phyloP scores from a whole-genome alignment of 2,113 vertebrate species.

The Pterocles orientalis region DNA sequence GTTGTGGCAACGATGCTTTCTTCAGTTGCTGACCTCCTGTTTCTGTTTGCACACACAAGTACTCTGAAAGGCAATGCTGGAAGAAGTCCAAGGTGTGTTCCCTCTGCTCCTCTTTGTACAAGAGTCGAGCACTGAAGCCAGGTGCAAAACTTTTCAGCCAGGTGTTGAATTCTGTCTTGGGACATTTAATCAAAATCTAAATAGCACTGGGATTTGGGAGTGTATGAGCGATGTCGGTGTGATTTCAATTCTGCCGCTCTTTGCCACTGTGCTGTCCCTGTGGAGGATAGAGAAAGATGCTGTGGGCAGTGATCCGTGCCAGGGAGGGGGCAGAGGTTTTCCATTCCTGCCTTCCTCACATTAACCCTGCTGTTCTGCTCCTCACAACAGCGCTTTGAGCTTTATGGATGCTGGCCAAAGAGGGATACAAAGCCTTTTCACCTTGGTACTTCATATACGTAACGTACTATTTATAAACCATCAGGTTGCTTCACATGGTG shows the following conservation, averaged over 20 bases:
- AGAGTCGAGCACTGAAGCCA: not conserved
- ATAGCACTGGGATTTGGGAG: not conserved
- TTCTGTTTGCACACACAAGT: not conserved
- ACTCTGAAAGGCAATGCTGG: not conserved
- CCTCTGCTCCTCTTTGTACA: not conserved
- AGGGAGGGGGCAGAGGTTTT: not conserved
- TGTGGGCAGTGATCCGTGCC: accelerated
- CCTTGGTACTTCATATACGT: not conserved
- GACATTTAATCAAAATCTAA: not conserved
- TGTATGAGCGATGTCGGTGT: accelerated
- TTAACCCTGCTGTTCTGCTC: not conserved
- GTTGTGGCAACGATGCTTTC: not conserved
- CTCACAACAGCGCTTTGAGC: not conserved
- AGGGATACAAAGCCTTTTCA: not conserved
- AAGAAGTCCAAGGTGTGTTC: not conserved
- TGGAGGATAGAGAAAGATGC: not conserved
- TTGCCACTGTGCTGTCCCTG: not conserved
- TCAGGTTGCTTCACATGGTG: not conserved
- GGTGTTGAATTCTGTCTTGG: slow-evolving; percentile 18
- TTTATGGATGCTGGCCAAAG: not conserved
- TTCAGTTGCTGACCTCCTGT: not conserved
- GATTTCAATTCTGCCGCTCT: not conserved
- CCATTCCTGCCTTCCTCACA: not conserved
- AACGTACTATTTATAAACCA: not conserved
- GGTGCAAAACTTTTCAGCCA: slow-evolving; percentile 8